Conservation (phyloP, 2,797 vertebrate genomes). For the Lithobates sylvaticus region DNA sequence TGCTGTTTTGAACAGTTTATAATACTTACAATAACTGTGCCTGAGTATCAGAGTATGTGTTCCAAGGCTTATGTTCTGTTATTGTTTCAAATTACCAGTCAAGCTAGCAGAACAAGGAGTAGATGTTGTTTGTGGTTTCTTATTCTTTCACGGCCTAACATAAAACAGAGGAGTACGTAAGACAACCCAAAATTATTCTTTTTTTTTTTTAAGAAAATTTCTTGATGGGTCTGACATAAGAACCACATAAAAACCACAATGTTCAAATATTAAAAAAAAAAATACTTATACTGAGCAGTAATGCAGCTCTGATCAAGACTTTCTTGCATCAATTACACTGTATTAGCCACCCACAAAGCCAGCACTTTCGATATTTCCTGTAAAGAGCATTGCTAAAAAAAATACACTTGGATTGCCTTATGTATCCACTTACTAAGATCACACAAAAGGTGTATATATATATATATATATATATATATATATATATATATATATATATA, state of each 20-base stretch:
- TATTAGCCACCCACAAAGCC: conserved; percentile 60
- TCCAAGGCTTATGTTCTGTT: conserved; percentile 54
- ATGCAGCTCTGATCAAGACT: conserved; percentile 49
- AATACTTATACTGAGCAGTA: conserved; percentile 45
- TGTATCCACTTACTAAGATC: conserved; percentile 23
- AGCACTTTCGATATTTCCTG: conserved; percentile 25
- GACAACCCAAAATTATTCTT: conserved; percentile 57
- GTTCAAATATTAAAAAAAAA: conserved; percentile 34
- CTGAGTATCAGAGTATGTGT: conserved; percentile 28
- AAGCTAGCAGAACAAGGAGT: conserved; percentile 56
- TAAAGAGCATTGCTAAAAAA: conserved; percentile 50
- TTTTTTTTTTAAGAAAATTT: conserved; percentile 32
- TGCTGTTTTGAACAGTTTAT: conserved; percentile 19
- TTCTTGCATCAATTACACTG: conserved; percentile 46
- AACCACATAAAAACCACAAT: conserved; percentile 54
- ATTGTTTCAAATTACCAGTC: conserved; percentile 61
- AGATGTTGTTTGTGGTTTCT: conserved; percentile 59
- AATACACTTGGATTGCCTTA: conserved; percentile 38
- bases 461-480: too few relatives aligned
- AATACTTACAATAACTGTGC: conserved; percentile 33
- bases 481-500: too few relatives aligned
- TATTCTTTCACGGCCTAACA: conserved; percentile 59
- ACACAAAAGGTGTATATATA: too few relatives aligned
- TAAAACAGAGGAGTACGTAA: conserved; percentile 56
- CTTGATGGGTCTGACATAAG: conserved; percentile 56